phyloP scores from a whole-genome alignment of 2,888 invertebrate species.

The Lysandra bellargus region DNA sequence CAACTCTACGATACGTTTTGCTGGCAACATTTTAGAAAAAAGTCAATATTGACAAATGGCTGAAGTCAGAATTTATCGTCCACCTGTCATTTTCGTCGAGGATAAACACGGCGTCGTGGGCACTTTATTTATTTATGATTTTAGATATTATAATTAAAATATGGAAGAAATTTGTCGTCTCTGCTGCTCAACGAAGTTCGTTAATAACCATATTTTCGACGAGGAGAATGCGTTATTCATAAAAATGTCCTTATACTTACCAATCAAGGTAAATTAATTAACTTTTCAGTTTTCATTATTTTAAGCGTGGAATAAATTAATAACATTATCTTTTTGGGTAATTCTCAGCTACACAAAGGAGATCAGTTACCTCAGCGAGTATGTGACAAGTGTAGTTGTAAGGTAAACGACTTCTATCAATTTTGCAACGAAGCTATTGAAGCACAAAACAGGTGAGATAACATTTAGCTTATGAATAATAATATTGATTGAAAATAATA shows the following conservation, averaged over 20 bases:
- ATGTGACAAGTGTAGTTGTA: conserved; percentile 85
- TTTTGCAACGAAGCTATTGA: conserved; percentile 86
- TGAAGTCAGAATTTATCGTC: conserved; percentile 34
- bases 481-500: background rate
- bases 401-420: conserved; percentile 85
- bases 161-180: conserved; percentile 73
- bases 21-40: conserved; percentile 60
- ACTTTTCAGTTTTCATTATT: conserved; percentile 30
- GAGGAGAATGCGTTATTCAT: conserved; percentile 84
- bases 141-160: conserved; percentile 46
- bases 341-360: conserved; percentile 81
- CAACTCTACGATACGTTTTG: conserved; percentile 9
- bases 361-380: conserved; percentile 86
- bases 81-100: conserved; percentile 59
- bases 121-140: conserved; percentile 43
- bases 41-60: conserved; percentile 73
- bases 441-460: conserved; percentile 81
- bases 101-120: conserved; percentile 55
- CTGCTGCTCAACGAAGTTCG: conserved; percentile 75
- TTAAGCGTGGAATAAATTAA: conserved; percentile 30
- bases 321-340: conserved; percentile 38
- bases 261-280: conserved; percentile 82
- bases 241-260: conserved; percentile 86
- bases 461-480: background rate
- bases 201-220: conserved; percentile 85